Percentiles rank a stretch among this genome's conserved stretches.
phyloP scores from a whole-genome alignment of 2,113 vertebrate genomes.

The Ranitomeya imitator region DNA sequence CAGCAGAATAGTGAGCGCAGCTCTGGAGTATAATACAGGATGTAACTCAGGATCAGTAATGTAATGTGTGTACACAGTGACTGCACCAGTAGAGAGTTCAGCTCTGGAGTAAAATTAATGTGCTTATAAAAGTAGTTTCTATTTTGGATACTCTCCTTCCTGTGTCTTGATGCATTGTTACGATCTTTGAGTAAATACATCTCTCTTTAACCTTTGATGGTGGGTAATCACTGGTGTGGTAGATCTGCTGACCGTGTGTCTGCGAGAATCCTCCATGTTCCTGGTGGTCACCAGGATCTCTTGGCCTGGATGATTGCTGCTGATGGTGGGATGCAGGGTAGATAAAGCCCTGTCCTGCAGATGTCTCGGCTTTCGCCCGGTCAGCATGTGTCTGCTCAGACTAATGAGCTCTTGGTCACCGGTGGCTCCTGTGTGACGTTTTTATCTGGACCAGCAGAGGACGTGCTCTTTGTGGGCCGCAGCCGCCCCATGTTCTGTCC shows the following conservation, averaged over 20 bases:
- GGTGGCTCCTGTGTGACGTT: slow-evolving; percentile 52
- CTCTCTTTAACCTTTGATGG: background rate
- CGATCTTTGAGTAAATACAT: too few species aligned
- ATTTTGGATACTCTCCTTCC: too few species aligned
- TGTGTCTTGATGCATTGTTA: too few species aligned
- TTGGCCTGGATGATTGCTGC: slow-evolving; percentile 65
- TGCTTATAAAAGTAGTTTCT: too few species aligned
- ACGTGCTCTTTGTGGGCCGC: slow-evolving; percentile 71
- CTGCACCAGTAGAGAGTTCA: too few species aligned
- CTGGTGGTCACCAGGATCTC: slow-evolving; percentile 63
- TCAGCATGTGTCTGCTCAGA: slow-evolving; percentile 69
- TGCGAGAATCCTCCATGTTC: background rate
- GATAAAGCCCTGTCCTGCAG: slow-evolving; percentile 73
- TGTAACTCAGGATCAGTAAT: too few species aligned
- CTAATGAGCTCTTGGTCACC: slow-evolving; percentile 63
- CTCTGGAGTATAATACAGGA: too few species aligned
- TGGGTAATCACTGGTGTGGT: background rate
- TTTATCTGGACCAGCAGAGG: slow-evolving; percentile 77
- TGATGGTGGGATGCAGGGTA: slow-evolving; percentile 71
- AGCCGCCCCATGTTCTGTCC: slow-evolving; percentile 68
- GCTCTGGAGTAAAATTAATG: too few species aligned
- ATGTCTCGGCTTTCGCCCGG: slow-evolving; percentile 71
- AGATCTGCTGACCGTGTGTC: background rate
- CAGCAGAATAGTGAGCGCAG: too few species aligned
- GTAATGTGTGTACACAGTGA: too few species aligned